Conservation (phyloP, 2,888 invertebrate species). For the Tuta absoluta region DNA sequence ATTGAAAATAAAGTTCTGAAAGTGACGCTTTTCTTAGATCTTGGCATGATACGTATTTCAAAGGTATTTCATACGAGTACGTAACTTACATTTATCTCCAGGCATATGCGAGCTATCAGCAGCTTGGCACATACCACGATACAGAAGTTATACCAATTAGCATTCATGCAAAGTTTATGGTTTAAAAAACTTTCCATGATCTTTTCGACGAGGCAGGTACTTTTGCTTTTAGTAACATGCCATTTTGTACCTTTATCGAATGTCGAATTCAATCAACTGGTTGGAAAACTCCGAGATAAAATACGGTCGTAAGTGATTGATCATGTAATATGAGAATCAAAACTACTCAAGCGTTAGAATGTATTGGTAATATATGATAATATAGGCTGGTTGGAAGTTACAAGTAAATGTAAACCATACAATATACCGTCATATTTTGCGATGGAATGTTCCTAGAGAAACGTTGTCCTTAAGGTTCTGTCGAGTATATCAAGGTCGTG, state of each 20-base stretch:
- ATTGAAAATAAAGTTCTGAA: not conserved
- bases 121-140: slow-evolving; percentile 9
- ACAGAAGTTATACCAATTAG: not conserved
- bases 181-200: not conserved
- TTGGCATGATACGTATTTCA: not conserved
- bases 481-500: too few species aligned
- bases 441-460: too few species aligned
- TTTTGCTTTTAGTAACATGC: slow-evolving; percentile 1
- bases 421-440: too few species aligned
- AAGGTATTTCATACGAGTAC: too few species aligned
- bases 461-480: too few species aligned
- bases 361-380: not conserved
- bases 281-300: slow-evolving; percentile 6
- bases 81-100: not conserved
- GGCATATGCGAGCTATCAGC: not conserved
- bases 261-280: not conserved
- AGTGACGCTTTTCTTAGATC: not conserved
- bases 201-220: not conserved
- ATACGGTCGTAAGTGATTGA: not conserved
- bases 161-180: slow-evolving; percentile 6
- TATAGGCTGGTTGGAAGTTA: not conserved
- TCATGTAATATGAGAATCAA: not conserved
- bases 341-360: not conserved
- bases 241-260: not conserved
- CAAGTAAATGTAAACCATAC: not conserved